A percentile compares a stretch with the other conserved stretches of the same genome.
phyloP scores from a whole-genome alignment of 2,797 vertebrate species.

The Lithobates sylvaticus region DNA sequence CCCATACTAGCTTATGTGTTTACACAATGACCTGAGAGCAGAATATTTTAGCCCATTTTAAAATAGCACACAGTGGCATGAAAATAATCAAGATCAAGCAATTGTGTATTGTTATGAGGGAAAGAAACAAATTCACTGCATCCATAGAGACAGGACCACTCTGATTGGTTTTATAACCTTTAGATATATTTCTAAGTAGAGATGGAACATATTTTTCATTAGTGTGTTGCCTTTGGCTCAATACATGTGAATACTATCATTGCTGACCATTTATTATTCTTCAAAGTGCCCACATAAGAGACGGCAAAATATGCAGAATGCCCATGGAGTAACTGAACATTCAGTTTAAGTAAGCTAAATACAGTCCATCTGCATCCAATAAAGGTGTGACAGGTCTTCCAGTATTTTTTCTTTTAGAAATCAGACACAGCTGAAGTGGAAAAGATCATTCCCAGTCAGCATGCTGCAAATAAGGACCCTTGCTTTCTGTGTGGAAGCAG shows the following conservation, averaged over 20 bases:
- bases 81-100: neutral
- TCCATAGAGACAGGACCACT: neutral
- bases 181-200: neutral
- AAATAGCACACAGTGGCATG: constrained; percentile 16
- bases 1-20: constrained; percentile 57
- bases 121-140: neutral
- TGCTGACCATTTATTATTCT: neutral
- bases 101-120: neutral
- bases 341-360: neutral
- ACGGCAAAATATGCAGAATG: neutral
- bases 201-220: neutral
- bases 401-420: too few species aligned
- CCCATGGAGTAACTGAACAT: neutral
- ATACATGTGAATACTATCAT: neutral
- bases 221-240: neutral
- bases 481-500: neutral
- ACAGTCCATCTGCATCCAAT: neutral
- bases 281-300: neutral
- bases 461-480: neutral
- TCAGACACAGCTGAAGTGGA: too few species aligned
- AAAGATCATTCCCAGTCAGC: neutral
- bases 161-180: neutral
- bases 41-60: constrained; percentile 24
- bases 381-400: neutral
- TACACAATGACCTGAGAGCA: constrained; percentile 54